Evolutionary conservation across 1,140 invertebrate genomes (phyloP).

Genomic region (Nasonia longicornis): DNA sequence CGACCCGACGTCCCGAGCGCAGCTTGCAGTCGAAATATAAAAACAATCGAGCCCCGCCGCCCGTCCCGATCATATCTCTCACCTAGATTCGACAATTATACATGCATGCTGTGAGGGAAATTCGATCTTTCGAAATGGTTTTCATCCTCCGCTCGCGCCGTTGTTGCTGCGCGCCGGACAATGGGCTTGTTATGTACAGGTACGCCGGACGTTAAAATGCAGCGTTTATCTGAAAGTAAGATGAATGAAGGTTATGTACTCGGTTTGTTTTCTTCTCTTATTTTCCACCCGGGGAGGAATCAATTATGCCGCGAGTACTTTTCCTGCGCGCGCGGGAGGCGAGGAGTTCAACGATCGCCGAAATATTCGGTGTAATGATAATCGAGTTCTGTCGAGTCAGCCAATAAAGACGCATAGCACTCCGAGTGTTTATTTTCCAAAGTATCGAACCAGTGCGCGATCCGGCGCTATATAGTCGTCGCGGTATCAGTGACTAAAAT

Average conservation of each 20-base stretch:
- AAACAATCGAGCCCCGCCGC: background rate
- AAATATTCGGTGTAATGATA: background rate
- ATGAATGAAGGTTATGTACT: constrained; percentile 22
- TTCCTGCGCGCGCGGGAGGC: background rate
- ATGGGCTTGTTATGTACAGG: constrained; percentile 31
- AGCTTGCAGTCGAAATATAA: background rate
- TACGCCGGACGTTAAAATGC: constrained; percentile 12
- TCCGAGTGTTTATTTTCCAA: no score
- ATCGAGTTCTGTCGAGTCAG: background rate
- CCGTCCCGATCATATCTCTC: constrained; percentile 34
- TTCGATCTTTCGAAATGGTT: constrained; percentile 42
- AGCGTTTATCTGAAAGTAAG: constrained; percentile 26
- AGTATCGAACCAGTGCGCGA: no score
- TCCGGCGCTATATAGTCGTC: no score
- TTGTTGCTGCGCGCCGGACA: background rate
- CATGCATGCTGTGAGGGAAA: constrained; percentile 36
- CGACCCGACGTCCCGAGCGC: background rate
- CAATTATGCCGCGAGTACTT: constrained; percentile 1
- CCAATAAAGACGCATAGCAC: background rate
- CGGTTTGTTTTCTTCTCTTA: constrained; percentile 6
- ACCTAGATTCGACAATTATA: constrained; percentile 39
- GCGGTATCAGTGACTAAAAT: background rate
- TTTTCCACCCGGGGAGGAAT: background rate
- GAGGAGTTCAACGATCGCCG: no score
- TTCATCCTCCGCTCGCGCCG: constrained; percentile 24